phyloP scores from a whole-genome alignment of 2,888 invertebrate genomes.

The Oasisia sp. region DNA sequence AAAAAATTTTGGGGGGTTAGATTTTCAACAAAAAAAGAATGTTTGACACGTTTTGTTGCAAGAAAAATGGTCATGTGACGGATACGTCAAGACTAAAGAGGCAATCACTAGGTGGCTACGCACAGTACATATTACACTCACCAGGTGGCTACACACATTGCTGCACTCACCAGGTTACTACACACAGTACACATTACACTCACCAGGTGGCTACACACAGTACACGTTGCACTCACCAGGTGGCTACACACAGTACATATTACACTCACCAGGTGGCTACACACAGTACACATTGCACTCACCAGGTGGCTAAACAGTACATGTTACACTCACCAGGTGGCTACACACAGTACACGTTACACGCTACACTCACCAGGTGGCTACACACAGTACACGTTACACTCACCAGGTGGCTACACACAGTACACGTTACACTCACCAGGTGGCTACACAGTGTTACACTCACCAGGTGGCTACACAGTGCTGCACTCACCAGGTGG shows the following conservation, averaged over 20 bases:
- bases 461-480: slow-evolving; percentile 17
- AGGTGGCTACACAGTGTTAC: neutral
- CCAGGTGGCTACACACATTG: no score
- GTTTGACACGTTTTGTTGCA: no score
- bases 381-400: neutral
- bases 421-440: neutral
- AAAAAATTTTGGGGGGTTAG: no score
- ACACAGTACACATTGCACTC: neutral
- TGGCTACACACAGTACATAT: neutral
- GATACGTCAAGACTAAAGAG: no score
- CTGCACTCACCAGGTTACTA: no score
- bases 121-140: no score
- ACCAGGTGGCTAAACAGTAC: neutral
- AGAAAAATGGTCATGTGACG: no score
- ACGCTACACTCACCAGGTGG: neutral
- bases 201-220: no score
- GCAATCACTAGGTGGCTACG: neutral
- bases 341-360: no score
- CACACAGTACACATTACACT: no score
- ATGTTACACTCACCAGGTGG: neutral
- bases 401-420: neutral
- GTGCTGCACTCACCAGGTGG: neutral
- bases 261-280: neutral
- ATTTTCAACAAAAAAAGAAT: no score
- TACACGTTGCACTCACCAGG: neutral